These are phyloP conservation scores for Mugil cephalus DNA, from an alignment of 2,113 vertebrate species.

Conservation along the genomic window DNA sequence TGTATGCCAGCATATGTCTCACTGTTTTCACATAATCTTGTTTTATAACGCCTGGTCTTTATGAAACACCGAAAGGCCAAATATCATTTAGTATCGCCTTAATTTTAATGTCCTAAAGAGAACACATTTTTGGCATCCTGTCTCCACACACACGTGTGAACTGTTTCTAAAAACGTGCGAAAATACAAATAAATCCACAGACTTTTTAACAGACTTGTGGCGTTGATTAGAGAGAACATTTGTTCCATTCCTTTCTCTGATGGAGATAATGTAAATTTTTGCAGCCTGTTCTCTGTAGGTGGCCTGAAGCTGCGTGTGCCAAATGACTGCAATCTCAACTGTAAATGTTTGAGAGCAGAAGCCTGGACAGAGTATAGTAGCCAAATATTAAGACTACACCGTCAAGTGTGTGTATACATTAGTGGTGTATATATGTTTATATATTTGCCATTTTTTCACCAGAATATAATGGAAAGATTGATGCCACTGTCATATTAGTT, in stretches of 20 bases:
- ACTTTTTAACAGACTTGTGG: neutral
- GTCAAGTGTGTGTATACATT: neutral
- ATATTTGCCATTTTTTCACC: too few species aligned
- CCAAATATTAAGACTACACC: too few species aligned
- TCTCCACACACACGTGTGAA: too few species aligned
- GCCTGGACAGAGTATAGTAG: neutral
- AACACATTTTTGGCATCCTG: too few species aligned
- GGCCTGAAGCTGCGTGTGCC: constrained; percentile 11
- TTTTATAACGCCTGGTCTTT: constrained; percentile 22
- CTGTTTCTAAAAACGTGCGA: too few species aligned
- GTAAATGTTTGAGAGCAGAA: constrained; percentile 3
- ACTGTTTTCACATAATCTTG: constrained; percentile 10
- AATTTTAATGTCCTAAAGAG: neutral
- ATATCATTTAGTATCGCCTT: neutral
- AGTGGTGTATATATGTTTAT: too few species aligned
- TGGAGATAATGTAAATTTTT: neutral
- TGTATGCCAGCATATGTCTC: neutral
- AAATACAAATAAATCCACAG: neutral
- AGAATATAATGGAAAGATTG: too few species aligned
- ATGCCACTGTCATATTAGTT: too few species aligned
- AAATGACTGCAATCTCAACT: neutral
- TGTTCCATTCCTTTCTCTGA: constrained; percentile 2
- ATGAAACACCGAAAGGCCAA: constrained; percentile 5
- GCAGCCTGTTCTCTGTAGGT: neutral
- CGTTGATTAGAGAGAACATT: neutral